Percentiles rank a stretch among this genome's conserved stretches.
Conservation (phyloP, 2,888 invertebrate species). For the Chloroclystis v-ata region DNA sequence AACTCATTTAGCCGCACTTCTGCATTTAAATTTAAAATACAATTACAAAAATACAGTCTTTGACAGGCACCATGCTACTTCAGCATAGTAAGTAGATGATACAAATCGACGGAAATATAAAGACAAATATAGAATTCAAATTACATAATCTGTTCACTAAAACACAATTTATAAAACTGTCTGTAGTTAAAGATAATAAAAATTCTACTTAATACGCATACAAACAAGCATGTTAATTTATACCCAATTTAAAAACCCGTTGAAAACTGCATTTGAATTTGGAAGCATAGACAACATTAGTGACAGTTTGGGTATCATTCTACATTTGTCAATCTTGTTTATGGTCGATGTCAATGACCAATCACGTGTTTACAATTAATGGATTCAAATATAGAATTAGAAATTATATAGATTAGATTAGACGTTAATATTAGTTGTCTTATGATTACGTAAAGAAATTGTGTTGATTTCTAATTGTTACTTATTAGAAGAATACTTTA, state of each 20-base stretch:
- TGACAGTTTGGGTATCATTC: slow-evolving; percentile 13
- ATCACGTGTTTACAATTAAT: slow-evolving; percentile 4
- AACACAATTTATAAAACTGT: not conserved
- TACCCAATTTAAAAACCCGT: slow-evolving; percentile 6
- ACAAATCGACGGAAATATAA: too few species aligned
- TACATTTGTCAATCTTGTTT: slow-evolving; percentile 16
- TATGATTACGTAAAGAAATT: too few species aligned
- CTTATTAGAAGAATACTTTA: too few species aligned
- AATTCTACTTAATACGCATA: slow-evolving; percentile 2
- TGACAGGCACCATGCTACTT: too few species aligned
- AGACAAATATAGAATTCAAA: too few species aligned
- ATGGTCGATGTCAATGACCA: slow-evolving; percentile 12
- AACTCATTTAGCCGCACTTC: too few species aligned
- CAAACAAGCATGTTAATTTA: slow-evolving; percentile 2
- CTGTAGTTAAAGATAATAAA: not conserved
- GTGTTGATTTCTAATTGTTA: too few species aligned
- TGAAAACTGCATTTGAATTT: slow-evolving; percentile 17
- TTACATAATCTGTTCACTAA: too few species aligned
- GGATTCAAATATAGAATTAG: not conserved
- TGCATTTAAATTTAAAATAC: too few species aligned
- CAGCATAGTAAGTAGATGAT: too few species aligned
- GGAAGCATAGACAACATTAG: slow-evolving; percentile 13
- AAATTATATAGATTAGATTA: not conserved
- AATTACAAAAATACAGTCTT: too few species aligned
- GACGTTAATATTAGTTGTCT: not conserved